Percentiles rank a stretch among this genome's conserved stretches.
phyloP scores from a whole-genome alignment of 2,888 invertebrate species.

The Chaetogeoica ovagalla region DNA sequence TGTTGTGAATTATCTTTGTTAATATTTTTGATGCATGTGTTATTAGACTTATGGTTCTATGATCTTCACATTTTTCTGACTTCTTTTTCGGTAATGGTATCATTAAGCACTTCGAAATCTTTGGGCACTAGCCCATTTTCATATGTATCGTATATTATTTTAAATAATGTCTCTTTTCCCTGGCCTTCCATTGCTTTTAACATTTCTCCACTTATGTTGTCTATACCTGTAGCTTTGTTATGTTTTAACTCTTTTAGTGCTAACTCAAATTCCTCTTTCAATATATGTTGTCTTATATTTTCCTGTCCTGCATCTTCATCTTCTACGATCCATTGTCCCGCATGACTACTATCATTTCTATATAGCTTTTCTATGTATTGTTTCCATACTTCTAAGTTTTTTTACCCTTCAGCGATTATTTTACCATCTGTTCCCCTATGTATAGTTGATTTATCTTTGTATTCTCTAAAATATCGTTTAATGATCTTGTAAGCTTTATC shows the following conservation, averaged over 20 bases:
- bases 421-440: not conserved
- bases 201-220: no score
- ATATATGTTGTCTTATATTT: not conserved
- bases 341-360: no score
- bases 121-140: not conserved
- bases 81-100: not conserved
- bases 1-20: no score
- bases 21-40: no score
- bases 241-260: not conserved
- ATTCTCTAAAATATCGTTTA: not conserved
- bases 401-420: not conserved
- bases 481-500: conserved; percentile 6
- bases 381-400: no score
- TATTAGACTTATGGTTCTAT: no score
- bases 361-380: no score
- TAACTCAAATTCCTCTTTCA: not conserved
- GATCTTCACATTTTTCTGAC: not conserved
- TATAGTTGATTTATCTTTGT: conserved; percentile 8
- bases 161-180: not conserved
- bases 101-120: not conserved
- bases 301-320: not conserved
- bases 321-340: no score
- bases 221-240: not conserved
- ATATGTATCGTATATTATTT: not conserved
- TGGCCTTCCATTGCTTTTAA: not conserved